Conservation (phyloP, 2,888 invertebrate species). For the Anorthoa munda region DNA sequence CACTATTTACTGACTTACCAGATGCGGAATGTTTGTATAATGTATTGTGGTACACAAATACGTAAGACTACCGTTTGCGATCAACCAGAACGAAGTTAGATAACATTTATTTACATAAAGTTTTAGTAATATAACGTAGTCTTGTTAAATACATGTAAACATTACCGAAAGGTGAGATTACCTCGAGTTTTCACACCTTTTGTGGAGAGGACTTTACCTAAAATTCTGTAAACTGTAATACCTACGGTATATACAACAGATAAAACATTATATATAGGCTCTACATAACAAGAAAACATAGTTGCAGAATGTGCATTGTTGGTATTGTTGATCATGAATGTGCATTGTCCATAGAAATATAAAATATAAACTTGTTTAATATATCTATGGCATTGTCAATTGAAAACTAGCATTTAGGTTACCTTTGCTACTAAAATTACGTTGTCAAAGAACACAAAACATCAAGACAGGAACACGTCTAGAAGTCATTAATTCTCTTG, state of each 20-base stretch:
- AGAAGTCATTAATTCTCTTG: not conserved
- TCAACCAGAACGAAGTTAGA: conserved; percentile 56
- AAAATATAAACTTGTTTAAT: too few species aligned
- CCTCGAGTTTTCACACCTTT: conserved; percentile 9
- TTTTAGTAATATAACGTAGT: conserved; percentile 44
- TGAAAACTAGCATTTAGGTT: too few species aligned
- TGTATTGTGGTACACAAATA: conserved; percentile 40
- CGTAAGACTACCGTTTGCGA: conserved; percentile 40
- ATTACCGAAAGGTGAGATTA: conserved; percentile 20
- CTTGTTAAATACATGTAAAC: conserved; percentile 39
- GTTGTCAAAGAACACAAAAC: not conserved
- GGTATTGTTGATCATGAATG: too few species aligned
- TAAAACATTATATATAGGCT: not conserved
- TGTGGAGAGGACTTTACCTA: not conserved
- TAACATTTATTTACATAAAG: conserved; percentile 51
- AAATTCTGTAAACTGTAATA: not conserved
- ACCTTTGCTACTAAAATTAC: not conserved
- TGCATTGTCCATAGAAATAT: too few species aligned
- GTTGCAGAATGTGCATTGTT: not conserved
- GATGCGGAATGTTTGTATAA: conserved; percentile 36
- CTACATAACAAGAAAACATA: not conserved
- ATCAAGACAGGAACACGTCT: not conserved
- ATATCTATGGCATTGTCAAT: too few species aligned
- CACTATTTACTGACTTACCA: conserved; percentile 27
- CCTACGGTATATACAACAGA: too few species aligned